These are phyloP conservation scores for Stenotaenia linearis DNA, from an alignment of 2,888 invertebrate species.

Conservation along the genomic window DNA sequence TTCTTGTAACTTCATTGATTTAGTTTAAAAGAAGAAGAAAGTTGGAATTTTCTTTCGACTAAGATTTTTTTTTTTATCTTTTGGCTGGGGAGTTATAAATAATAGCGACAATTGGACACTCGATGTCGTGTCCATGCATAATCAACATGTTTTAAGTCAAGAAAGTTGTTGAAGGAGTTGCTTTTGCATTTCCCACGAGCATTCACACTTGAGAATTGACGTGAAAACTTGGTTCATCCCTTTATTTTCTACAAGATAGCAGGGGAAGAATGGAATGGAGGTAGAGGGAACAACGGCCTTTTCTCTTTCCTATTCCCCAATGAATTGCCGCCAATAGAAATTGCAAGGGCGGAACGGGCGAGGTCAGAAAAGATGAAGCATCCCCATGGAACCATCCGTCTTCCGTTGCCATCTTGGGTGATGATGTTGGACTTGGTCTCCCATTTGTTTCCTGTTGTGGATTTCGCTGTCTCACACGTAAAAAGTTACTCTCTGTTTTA, in stretches of 20 bases:
- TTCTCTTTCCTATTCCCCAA: slow-evolving; percentile 8
- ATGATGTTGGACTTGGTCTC: background rate
- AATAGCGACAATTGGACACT: background rate
- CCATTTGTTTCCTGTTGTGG: slow-evolving; percentile 9
- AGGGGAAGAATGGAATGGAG: background rate
- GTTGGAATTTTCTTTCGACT: background rate
- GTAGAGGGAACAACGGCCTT: background rate
- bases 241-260: slow-evolving; percentile 21
- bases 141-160: background rate
- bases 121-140: background rate
- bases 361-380: slow-evolving; percentile 17
- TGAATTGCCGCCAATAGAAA: slow-evolving; percentile 14
- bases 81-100: background rate
- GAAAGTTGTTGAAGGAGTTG: slow-evolving; percentile 1
- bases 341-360: slow-evolving; percentile 26
- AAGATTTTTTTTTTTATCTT: background rate
- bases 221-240: slow-evolving; percentile 12
- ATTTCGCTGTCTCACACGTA: background rate
- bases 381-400: slow-evolving; percentile 8
- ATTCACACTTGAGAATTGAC: slow-evolving; percentile 19
- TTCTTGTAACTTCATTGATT: no score
- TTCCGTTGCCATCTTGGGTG: slow-evolving; percentile 12
- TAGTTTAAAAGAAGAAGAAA: background rate
- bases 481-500: background rate
- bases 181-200: background rate